Evolutionary conservation across 2,888 invertebrate genomes (phyloP), one percentile per base, ranked within the genome.

Genomic region (Griposia aprilina): DNA sequence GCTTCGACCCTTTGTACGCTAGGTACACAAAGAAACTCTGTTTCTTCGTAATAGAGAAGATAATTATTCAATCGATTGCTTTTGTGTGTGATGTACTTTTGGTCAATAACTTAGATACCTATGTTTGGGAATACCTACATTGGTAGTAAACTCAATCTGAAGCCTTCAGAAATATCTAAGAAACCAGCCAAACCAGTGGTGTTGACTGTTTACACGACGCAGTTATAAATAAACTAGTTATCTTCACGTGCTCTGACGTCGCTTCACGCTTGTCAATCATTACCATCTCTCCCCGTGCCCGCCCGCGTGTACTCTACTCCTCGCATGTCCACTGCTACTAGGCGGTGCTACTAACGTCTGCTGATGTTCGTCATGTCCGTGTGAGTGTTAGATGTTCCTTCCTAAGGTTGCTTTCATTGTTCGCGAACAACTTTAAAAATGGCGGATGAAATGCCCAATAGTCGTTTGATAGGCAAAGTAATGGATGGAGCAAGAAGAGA

Each of bases 141-240:
- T 26, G 20, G 11, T 30, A 69, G 26, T 41, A 63, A 65, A 65
- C 74, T 59, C 20, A 10, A 26, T 13, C 13, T n/a, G 36, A 15
- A 78, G 2, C 15, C 23, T 59, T 50, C 26, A 50, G 13, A 23
- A 41, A 50, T 23, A 57, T 45, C 17, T 67, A 23, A n/a, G 6
- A 45, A 30, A 13, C 20, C 41, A 41, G n/a, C 13, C 17, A 63
- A 77, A 3, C 23, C 23, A 55, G 17, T 45, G 13, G 17, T 41
- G 48, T 17, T 65, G 23, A 78, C 48, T 78, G 79, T 77, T 78
- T 67, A 78, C 30, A 30, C 66, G 17, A 78, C 57, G 23, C 41
- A 23, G 66, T 50, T 77, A 67, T 78, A 57, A 78, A 76, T 78
- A 77, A 65, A 59, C 48, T 57, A 59, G 57, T 78, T 26, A 41